Evolutionary conservation across 2,113 vertebrate genomes (phyloP).

Genomic region (Indri indri): DNA sequence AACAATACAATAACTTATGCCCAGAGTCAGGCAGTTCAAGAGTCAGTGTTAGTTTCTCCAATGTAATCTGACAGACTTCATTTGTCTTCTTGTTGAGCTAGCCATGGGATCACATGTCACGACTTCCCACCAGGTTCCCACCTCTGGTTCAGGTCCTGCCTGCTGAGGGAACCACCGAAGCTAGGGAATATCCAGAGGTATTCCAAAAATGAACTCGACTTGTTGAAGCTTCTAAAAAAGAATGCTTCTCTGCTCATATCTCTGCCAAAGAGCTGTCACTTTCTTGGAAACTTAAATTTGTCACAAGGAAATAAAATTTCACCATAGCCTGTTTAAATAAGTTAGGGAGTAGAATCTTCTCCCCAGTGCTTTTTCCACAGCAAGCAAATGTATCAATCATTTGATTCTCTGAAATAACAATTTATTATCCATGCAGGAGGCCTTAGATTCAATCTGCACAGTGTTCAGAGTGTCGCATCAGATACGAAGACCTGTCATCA

Average conservation of each 20-base stretch:
- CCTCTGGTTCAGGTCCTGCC: slow-evolving; percentile 66
- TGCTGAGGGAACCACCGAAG: slow-evolving; percentile 40
- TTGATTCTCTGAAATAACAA: slow-evolving; percentile 94
- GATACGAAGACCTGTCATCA: slow-evolving; percentile 93
- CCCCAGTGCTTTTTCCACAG: slow-evolving; percentile 88
- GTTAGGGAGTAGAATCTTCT: slow-evolving; percentile 84
- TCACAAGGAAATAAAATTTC: slow-evolving; percentile 86
- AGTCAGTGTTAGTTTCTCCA: slow-evolving; percentile 81
- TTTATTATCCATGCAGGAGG: slow-evolving; percentile 96
- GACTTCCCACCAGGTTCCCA: slow-evolving; percentile 79
- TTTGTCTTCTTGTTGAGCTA: slow-evolving; percentile 83
- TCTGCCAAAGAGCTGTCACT: slow-evolving; percentile 86
- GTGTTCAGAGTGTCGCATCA: slow-evolving; percentile 90
- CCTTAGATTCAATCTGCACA: slow-evolving; percentile 94
- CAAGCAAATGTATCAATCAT: slow-evolving; percentile 96
- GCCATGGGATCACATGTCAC: slow-evolving; percentile 78
- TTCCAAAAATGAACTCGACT: slow-evolving; percentile 84
- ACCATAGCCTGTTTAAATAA: slow-evolving; percentile 87
- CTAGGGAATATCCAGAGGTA: slow-evolving; percentile 71
- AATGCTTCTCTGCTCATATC: slow-evolving; percentile 80
- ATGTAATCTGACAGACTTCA: slow-evolving; percentile 84
- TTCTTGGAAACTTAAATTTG: slow-evolving; percentile 86
- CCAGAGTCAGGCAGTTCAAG: slow-evolving; percentile 78
- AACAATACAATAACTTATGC: slow-evolving; percentile 82
- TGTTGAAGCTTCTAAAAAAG: slow-evolving; percentile 81